Evolutionary conservation across 2,888 invertebrate genomes (phyloP), one percentile per base, ranked within the genome.

Genomic region (Ennomos quercinarius): DNA sequence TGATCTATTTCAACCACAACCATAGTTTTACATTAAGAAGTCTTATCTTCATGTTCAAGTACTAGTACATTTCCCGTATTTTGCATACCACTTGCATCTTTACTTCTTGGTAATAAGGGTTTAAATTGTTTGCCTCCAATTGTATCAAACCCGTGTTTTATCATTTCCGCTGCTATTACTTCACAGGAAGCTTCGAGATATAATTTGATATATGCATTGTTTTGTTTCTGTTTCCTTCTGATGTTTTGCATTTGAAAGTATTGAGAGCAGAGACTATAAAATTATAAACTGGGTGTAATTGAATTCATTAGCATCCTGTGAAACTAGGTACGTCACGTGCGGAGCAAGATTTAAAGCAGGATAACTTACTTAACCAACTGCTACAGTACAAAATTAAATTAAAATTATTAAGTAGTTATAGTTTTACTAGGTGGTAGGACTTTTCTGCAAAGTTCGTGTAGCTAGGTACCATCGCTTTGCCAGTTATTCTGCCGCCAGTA

Each of bases 161-260:
- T 63, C 57, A 53, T 57, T 50, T 61, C 56, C 65, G 59, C 40
- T 56, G 37, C 51, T 49, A 55, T 63, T 50, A 56, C 61, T 49
- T 47, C 57, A 67, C 56, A 63, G 70, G 70, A 70, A 58, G 67
- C 12, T 12, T 27, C 39, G 59, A 63, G 60, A 63, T 57, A 59
- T 61, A 56, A 64, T 66, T 62, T 70, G 67, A 70, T 66, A 65
- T 56, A 66, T 67, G 61, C 60, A 61, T 57, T 55, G 59, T 64
- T 66, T 64, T 61, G 54, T 66, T 48, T 36, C 39, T 37, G 51
- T 52, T 61, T 61, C 54, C 62, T 62, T 55, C 34, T 57, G n/a
- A 27, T 27, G 54, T 61, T 55, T 64, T 60, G 61, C 61, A 45
- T 66, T 48, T 27, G 17, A 34, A 40, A 34, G 11, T 27, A 27